phyloP scores from a whole-genome alignment of 2,797 vertebrate genomes.

The Poecilia wingei region DNA sequence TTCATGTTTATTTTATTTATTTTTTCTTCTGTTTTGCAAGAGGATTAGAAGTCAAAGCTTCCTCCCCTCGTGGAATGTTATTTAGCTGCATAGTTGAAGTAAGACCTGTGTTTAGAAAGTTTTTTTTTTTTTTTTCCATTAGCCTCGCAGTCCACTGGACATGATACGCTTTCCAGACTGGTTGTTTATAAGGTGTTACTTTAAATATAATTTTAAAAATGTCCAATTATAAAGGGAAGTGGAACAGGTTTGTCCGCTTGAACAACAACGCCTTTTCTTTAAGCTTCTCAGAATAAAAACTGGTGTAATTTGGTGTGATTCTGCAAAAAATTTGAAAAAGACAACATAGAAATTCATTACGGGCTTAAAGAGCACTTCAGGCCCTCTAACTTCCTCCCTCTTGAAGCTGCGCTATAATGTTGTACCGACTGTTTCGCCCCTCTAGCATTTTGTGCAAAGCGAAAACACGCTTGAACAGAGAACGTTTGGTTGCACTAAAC shows the following conservation, averaged over 20 bases:
- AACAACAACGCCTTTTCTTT: slow-evolving; percentile 4
- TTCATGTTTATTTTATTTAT: slow-evolving; percentile 14
- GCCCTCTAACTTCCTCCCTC: slow-evolving; percentile 44
- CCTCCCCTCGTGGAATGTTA: slow-evolving; percentile 77
- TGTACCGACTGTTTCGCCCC: slow-evolving; percentile 19
- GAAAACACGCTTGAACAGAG: slow-evolving; percentile 6
- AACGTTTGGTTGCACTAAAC: slow-evolving; percentile 40
- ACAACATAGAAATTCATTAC: slow-evolving; percentile 21
- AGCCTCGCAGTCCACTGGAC: background rate
- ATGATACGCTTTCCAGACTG: background rate
- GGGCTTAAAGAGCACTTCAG: slow-evolving; percentile 50
- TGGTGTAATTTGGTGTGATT: slow-evolving; percentile 2
- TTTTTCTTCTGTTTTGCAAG: slow-evolving; percentile 36
- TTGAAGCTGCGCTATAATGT: slow-evolving; percentile 35
- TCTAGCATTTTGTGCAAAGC: background rate
- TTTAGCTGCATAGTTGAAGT: slow-evolving; percentile 73
- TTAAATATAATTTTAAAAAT: background rate
- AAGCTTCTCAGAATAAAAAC: background rate
- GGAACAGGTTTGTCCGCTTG: background rate
- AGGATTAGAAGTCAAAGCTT: slow-evolving; percentile 63
- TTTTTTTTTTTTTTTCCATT: background rate
- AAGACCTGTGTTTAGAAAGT: slow-evolving; percentile 18
- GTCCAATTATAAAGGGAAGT: background rate
- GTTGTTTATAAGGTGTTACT: background rate
- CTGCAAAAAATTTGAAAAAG: slow-evolving; percentile 3